Evolutionary conservation across 2,113 vertebrate genomes (phyloP), one percentile per base, ranked within the genome.

Genomic region (Sakesphorus luctuosus): DNA sequence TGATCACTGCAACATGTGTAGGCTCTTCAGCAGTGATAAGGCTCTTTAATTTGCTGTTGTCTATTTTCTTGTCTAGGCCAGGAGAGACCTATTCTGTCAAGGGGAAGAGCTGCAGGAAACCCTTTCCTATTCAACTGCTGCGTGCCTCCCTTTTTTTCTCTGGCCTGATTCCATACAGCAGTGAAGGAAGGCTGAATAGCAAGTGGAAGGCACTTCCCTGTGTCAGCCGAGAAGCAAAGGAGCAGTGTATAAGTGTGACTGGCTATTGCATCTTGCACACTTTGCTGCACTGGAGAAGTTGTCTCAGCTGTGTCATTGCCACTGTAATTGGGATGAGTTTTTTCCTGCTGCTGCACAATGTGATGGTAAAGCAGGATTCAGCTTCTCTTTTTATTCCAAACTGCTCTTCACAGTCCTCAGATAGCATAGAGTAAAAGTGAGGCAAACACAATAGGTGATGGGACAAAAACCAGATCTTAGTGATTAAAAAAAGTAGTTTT

Each of bases 1-100:
- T 0, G 0, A 31, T 20, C 13, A 23, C 26, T 58, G 36, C 56
- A 76, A 20, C 3, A 6, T 31, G 2, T 50, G 2, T 7, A 40
- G 36, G 65, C 36, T 67, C 47, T 31, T 38, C 38, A 71, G 50
- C 52, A 36, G 23, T 59, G 29, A 25, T 13, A 9, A 43, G n/a
- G 31, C 10, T 85, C 13, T 58, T 62, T 3, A 29, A 3, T 63
- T 56, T 50, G 28, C 36, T 25, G 1, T 20, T 79, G 13, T 11
- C 18, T 13, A 5, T 36, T 28, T 40, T 24, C 18, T 23, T 61
- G 6, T 11, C 3, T 1, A 35, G 56, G 28, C 9, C 24, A 71
- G 25, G 69, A 49, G 19, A 50, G 11, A 63, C 23, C 10, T n/a
- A 2, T 8, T 16, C 15, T 61, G 9, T 33, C 79, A 69, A 65